A percentile compares a stretch with the other conserved stretches of the same genome.
Evolutionary conservation across 2,797 vertebrate species (phyloP).

Genomic region (Melanotaenia pygmaea): DNA sequence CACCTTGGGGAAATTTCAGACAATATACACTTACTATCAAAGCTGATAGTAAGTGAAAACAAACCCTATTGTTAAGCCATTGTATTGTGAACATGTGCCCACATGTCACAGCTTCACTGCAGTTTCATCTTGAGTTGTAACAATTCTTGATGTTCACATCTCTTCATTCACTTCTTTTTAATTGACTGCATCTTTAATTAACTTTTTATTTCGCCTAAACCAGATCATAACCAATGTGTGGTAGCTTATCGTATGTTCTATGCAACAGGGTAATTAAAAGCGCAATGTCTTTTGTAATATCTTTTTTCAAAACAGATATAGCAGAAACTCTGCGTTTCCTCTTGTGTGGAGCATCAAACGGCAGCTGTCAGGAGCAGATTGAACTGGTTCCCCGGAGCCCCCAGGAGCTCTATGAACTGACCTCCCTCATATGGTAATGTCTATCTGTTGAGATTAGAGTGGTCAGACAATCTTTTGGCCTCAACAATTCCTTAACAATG

Average conservation of each 20-base stretch:
- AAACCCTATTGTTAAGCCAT: neutral
- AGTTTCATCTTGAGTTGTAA: neutral
- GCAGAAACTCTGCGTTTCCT: slow-evolving; percentile 98
- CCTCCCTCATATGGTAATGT: slow-evolving; percentile 96
- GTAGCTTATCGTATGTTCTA: neutral
- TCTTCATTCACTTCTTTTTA: neutral
- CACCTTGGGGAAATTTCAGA: neutral
- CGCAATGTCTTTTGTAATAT: slow-evolving; percentile 22
- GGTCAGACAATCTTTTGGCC: neutral
- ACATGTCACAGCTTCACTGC: neutral
- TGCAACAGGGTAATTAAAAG: neutral
- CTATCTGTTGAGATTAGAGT: neutral
- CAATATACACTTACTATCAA: neutral
- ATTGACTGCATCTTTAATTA: neutral
- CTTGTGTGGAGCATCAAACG: slow-evolving; percentile 96
- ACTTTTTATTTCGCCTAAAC: neutral
- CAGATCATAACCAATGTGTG: neutral
- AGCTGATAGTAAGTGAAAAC: neutral
- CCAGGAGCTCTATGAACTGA: slow-evolving; percentile 98
- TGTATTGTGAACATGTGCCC: neutral
- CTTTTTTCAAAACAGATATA: slow-evolving; percentile 87
- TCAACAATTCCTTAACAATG: neutral
- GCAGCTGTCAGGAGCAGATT: slow-evolving; percentile 98
- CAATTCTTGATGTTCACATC: neutral
- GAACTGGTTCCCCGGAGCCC: slow-evolving; percentile 98